Percentiles rank a stretch among this genome's conserved stretches.
These are phyloP conservation scores for Xanthia icteritia DNA, from an alignment of 2,888 invertebrate species.

Conservation along the genomic window DNA sequence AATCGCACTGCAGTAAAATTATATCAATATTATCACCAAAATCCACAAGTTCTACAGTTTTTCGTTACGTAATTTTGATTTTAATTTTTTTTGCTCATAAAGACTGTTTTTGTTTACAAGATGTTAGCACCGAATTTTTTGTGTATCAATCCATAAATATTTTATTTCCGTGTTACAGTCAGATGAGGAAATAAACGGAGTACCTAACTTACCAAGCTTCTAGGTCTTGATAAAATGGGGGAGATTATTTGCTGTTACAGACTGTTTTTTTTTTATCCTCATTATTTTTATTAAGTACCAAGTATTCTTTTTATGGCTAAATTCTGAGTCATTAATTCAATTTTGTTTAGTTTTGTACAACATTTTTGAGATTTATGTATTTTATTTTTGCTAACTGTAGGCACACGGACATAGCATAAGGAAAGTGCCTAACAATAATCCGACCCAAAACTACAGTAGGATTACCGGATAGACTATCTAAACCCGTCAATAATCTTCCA, in stretches of 20 bases:
- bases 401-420: neutral
- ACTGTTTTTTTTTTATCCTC: too few relatives aligned
- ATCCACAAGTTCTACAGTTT: constrained; percentile 9
- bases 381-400: neutral
- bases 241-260: neutral
- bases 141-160: neutral
- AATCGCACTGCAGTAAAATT: constrained; percentile 38
- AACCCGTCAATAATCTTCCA: constrained; percentile 42
- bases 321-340: neutral
- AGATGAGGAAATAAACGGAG: constrained; percentile 1
- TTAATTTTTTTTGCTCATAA: constrained; percentile 1
- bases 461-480: constrained; percentile 54
- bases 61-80: constrained; percentile 22
- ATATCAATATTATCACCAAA: constrained; percentile 15
- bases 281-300: neutral
- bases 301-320: neutral
- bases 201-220: neutral
- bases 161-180: constrained; percentile 21
- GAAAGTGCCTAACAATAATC: constrained; percentile 12
- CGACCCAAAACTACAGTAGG: constrained; percentile 26
- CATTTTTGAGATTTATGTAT: neutral
- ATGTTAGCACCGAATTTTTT: neutral
- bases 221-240: neutral
- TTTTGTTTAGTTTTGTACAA: neutral
- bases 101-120: neutral